A percentile compares a stretch with the other conserved stretches of the same genome.
Evolutionary conservation across 2,113 vertebrate genomes (phyloP).

Genomic region (Callipepla californica): DNA sequence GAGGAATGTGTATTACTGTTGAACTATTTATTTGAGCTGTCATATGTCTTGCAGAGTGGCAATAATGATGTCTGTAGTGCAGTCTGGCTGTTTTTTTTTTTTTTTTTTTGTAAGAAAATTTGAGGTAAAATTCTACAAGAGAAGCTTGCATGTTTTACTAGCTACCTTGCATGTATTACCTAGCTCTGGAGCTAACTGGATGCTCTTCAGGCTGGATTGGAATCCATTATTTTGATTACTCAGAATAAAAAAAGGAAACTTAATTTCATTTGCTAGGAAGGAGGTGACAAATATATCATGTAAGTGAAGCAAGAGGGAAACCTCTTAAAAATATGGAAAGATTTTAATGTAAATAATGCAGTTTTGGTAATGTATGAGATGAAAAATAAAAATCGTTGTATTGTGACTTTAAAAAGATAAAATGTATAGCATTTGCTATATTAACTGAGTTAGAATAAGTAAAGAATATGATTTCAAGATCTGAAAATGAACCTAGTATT

Average conservation of each 20-base stretch:
- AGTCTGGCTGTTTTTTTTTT: not conserved
- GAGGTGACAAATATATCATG: not conserved
- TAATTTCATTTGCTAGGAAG: slow-evolving; percentile 42
- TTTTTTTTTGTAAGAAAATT: not conserved
- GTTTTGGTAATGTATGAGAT: not conserved
- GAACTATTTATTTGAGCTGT: not conserved
- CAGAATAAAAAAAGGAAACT: slow-evolving; percentile 50
- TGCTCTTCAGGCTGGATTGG: not conserved
- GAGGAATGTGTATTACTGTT: not conserved
- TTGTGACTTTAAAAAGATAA: not conserved
- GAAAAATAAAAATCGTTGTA: not conserved
- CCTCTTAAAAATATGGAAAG: not conserved
- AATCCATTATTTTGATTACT: slow-evolving; percentile 54
- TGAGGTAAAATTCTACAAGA: not conserved
- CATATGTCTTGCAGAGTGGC: not conserved
- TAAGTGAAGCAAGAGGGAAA: not conserved
- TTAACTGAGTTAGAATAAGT: not conserved
- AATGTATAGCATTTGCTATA: not conserved
- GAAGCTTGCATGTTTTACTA: not conserved
- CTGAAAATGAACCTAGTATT: not conserved
- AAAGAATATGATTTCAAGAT: not conserved
- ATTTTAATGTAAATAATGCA: not conserved
- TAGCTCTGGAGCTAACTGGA: not conserved
- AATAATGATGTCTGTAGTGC: not conserved
- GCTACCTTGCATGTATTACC: not conserved